Evolutionary conservation across 2,113 vertebrate species (phyloP).

Genomic region (Conger conger): DNA sequence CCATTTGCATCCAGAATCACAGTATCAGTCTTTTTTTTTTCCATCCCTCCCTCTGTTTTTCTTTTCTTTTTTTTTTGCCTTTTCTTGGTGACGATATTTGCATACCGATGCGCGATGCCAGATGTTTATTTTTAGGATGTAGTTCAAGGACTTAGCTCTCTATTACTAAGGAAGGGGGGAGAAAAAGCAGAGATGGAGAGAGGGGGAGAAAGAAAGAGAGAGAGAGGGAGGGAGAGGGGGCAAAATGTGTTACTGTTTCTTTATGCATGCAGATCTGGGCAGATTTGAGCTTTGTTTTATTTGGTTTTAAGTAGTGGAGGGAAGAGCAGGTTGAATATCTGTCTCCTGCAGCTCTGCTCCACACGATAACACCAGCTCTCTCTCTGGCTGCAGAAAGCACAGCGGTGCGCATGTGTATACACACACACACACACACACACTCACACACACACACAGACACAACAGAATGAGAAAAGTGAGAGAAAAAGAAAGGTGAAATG

Average conservation of each 20-base stretch:
- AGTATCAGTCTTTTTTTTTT: slow-evolving; percentile 54
- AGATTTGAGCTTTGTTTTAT: slow-evolving; percentile 48
- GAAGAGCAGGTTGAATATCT: slow-evolving; percentile 29
- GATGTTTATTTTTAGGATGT: slow-evolving; percentile 73
- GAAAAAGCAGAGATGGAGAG: slow-evolving; percentile 17
- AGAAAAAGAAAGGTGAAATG: slow-evolving; percentile 2
- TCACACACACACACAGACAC: slow-evolving; percentile 20
- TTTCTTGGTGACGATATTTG: slow-evolving; percentile 55
- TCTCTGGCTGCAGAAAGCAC: neutral
- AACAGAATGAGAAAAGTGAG: slow-evolving; percentile 12
- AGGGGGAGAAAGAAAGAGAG: slow-evolving; percentile 7
- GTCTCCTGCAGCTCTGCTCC: slow-evolving; percentile 37
- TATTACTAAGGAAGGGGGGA: slow-evolving; percentile 55
- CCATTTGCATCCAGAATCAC: slow-evolving; percentile 68
- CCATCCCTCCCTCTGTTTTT: slow-evolving; percentile 12
- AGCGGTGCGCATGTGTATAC: neutral
- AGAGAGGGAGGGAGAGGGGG: slow-evolving; percentile 31
- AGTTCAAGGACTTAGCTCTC: slow-evolving; percentile 65
- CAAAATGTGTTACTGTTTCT: slow-evolving; percentile 45
- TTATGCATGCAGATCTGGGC: slow-evolving; percentile 47
- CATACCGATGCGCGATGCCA: slow-evolving; percentile 66
- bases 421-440: slow-evolving; percentile 49
- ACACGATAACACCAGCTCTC: slow-evolving; percentile 41
- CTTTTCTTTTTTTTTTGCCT: slow-evolving; percentile 43
- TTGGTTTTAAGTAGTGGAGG: slow-evolving; percentile 39